Evolutionary conservation across 1,140 invertebrate species (phyloP), one percentile per base, ranked within the genome.

Genomic region (Magallana ariakensis): DNA sequence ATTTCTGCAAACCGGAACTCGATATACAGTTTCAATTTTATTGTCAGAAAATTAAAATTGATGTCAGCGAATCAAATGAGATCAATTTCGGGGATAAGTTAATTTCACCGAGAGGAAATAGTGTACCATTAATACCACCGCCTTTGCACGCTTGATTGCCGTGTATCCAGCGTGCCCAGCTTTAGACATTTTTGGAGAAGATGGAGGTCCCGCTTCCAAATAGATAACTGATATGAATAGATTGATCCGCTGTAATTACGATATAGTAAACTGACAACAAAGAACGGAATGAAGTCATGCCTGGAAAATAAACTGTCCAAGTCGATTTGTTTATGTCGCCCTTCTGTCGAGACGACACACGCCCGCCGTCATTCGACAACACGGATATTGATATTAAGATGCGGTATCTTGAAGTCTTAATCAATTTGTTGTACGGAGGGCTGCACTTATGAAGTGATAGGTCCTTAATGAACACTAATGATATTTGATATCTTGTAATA

Each of bases 181-280:
- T 19, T 13, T 66, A 66, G 62, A 66, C 62, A 66, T 75, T 75
- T 19, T 11, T 26, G 19, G 66, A 75, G 66, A 75, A 75, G 66
- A 75, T 75, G 22, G 66, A 26, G 33, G 11, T 26, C 66, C 11
- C 22, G 66, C 60, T 86, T 75, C 80, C 81, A 60, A n/a, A 57
- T 86, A 86, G 66, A 75, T 75, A 75, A 75, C 66, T 58, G 57
- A 87, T 62, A 83, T 62, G 66, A 87, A 83, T 80, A 81, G 80
- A 87, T 87, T 87, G 80, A 82, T 82, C 46, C 19, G 55, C 53
- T 15, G 80, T 82, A 54, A 82, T 82, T 82, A 54, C 55, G 55
- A 82, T 54, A 82, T 82, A 55, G 80, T 54, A 54, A 82, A 82
- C 80, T 16, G 80, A 82, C 80, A 82, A 82, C 80, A 82, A 82